Conservation (phyloP, 2,888 invertebrate genomes). For the Koerneria pararmatus region DNA sequence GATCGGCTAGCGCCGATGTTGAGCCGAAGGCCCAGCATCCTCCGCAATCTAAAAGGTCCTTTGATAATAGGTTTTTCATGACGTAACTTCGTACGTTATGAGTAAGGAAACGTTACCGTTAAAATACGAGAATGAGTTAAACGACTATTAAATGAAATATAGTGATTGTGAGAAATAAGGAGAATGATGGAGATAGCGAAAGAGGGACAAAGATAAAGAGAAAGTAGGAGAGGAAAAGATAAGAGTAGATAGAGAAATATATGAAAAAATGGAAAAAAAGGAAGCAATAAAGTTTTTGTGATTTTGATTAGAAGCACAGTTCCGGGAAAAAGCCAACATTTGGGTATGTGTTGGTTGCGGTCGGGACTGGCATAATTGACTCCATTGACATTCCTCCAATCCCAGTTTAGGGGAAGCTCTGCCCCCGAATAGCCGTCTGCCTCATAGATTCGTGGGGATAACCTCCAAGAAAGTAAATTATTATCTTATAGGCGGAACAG, state of each 20-base stretch:
- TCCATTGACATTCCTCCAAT: slow-evolving; percentile 63
- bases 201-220: too few species aligned
- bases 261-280: background rate
- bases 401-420: slow-evolving; percentile 60
- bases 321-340: slow-evolving; percentile 37
- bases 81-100: too few species aligned
- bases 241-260: too few species aligned
- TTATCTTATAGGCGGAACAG: too few species aligned
- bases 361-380: slow-evolving; percentile 62
- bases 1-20: slow-evolving; percentile 64
- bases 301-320: slow-evolving; percentile 3
- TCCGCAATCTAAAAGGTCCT: slow-evolving; percentile 63
- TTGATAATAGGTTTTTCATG: too few species aligned
- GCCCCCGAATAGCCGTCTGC: slow-evolving; percentile 39
- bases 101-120: background rate
- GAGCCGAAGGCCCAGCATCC: slow-evolving; percentile 65
- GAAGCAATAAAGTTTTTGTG: background rate
- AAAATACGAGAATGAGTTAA: background rate
- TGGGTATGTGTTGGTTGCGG: slow-evolving; percentile 64
- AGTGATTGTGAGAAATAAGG: too few species aligned
- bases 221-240: too few species aligned
- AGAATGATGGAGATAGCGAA: too few species aligned
- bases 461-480: too few species aligned
- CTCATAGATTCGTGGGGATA: slow-evolving; percentile 55
- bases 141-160: too few species aligned